These are phyloP conservation scores for Neodiprion fabricii DNA, from an alignment of 1,140 invertebrate species.

Conservation along the genomic window DNA sequence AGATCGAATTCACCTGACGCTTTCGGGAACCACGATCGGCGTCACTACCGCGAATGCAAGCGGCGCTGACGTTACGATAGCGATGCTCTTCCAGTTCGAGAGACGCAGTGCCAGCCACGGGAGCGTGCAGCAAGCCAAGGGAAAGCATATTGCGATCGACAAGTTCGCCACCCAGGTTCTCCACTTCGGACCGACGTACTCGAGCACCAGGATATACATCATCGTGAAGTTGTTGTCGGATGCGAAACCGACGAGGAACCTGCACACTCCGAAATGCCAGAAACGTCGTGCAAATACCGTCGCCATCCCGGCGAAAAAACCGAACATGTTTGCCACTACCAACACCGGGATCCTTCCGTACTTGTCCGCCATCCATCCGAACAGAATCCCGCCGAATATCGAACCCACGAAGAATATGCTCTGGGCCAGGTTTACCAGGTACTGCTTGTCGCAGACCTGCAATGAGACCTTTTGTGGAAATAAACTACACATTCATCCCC, in stretches of 20 bases:
- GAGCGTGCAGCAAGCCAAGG: conserved; percentile 58
- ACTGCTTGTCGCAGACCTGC: conserved; percentile 57
- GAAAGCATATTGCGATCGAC: conserved; percentile 66
- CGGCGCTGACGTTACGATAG: conserved; percentile 53
- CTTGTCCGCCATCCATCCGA: conserved; percentile 64
- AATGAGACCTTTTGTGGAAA: not conserved
- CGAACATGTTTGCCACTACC: conserved; percentile 61
- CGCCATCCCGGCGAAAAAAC: conserved; percentile 58
- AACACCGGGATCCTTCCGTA: conserved; percentile 64
- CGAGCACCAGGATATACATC: conserved; percentile 63
- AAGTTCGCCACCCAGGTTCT: conserved; percentile 64
- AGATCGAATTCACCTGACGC: conserved; percentile 44
- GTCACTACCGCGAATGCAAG: conserved; percentile 41
- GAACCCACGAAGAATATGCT: conserved; percentile 64
- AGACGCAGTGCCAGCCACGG: conserved; percentile 61
- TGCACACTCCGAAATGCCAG: conserved; percentile 61
- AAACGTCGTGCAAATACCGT: conserved; percentile 56
- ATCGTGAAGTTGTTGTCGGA: conserved; percentile 66
- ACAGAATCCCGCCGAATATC: conserved; percentile 61
- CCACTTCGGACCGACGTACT: conserved; percentile 57
- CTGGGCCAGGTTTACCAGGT: conserved; percentile 50
- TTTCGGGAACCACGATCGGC: conserved; percentile 55
- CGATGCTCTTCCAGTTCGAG: conserved; percentile 60
- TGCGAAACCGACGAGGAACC: conserved; percentile 64
- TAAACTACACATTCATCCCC: too few relatives aligned